These are phyloP conservation scores for Heliconius himera DNA, from an alignment of 1,140 invertebrate species.

Conservation along the genomic window DNA sequence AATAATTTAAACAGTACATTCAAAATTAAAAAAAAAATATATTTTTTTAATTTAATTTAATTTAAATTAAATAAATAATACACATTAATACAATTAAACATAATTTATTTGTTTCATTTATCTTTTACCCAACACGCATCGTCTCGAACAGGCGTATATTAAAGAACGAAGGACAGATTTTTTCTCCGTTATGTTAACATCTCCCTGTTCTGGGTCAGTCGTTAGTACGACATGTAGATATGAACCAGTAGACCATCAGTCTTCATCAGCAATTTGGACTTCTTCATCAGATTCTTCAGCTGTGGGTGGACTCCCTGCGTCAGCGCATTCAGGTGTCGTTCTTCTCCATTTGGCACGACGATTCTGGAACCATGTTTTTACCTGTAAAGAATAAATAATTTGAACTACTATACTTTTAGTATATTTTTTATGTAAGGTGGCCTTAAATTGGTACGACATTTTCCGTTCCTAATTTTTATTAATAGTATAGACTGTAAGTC, in stretches of 20 bases:
- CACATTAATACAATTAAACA: background rate
- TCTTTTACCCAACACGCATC: background rate
- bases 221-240: background rate
- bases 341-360: conserved; percentile 71
- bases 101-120: background rate
- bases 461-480: no score
- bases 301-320: conserved; percentile 62
- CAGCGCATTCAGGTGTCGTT: conserved; percentile 59
- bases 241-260: conserved; percentile 1
- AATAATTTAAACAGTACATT: no score
- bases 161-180: no score
- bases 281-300: conserved; percentile 70
- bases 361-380: conserved; percentile 76
- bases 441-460: no score
- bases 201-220: background rate
- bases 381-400: conserved; percentile 47
- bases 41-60: no score
- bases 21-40: no score
- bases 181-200: background rate
- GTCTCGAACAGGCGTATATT: background rate
- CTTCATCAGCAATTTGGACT: conserved; percentile 60
- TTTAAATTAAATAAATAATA: background rate
- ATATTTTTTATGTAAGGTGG: no score
- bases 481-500: no score
- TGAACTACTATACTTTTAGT: background rate